Evolutionary conservation across 2,797 vertebrate species (phyloP).

Genomic region (Dromococcyx pavoninus): DNA sequence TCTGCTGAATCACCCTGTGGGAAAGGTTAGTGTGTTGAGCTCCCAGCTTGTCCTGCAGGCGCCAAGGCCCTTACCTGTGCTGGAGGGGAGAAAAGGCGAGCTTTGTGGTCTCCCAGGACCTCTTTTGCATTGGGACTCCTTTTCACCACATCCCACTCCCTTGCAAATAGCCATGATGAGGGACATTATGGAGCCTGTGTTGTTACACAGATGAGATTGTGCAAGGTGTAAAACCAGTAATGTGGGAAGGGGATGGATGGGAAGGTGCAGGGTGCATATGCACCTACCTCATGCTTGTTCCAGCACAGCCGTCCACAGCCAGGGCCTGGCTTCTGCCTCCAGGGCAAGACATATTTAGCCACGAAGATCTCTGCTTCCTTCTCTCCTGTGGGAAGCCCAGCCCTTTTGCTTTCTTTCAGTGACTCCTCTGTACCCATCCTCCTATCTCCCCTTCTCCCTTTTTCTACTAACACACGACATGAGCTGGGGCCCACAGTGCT

Average conservation of each 20-base stretch:
- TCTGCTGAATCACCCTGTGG: background rate
- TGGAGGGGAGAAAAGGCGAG: background rate
- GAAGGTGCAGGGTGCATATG: background rate
- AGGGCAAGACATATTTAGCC: background rate
- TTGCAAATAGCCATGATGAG: accelerated
- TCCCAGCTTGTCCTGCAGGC: background rate
- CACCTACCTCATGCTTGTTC: accelerated
- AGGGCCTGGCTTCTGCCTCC: background rate
- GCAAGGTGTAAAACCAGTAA: background rate
- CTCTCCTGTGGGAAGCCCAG: background rate
- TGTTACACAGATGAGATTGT: background rate
- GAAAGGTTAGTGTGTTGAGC: background rate
- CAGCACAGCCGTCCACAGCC: accelerated
- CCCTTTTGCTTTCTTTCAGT: background rate
- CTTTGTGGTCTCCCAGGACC: background rate
- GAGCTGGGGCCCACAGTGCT: background rate
- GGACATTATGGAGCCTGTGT: accelerated
- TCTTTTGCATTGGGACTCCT: accelerated
- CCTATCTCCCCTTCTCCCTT: background rate
- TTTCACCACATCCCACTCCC: background rate
- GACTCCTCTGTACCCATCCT: background rate
- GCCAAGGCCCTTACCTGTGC: accelerated
- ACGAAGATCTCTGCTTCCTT: background rate
- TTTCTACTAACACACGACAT: accelerated
- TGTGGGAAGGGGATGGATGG: accelerated